Base-by-base conservation (phyloP, 2,797 vertebrate genomes). In the Sebastes minor region DNA sequence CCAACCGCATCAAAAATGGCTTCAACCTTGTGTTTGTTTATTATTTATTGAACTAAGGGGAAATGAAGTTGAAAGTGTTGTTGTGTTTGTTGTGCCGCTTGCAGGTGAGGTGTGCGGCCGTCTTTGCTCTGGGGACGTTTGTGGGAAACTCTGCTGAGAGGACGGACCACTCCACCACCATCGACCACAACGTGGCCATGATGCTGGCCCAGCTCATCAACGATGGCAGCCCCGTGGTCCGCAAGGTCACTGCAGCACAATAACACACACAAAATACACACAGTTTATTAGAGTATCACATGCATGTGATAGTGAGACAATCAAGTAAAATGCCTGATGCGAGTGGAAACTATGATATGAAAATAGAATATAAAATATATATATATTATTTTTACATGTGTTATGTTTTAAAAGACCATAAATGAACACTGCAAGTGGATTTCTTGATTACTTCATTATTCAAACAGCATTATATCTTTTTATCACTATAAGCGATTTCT, bases 161-260 rank as follows among this genome's bases (percentile, higher is more conserved):
- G 81, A 99, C 98, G 0, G 98, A 99, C 83, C 98, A 99, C 94
- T 99, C 98, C 22, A 99, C 98, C 91, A 99, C 98, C 88, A 99
- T 99, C 4, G 98, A 99, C 91, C 98, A 99, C 95, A 99, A 99
- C 2, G 98, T 99, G 88, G 98, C 97, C 83, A 99, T 99, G 98
- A 99, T 99, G 98, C 83, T 99, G 80, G 98, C 98, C 1, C 98
- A 99, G 90, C 98, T 99, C 66, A 97, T 99, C 94, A 98, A 97
- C 3, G 98, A 99, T 0, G 98, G 98, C 53, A 99, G 98, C 88
- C 98, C 98, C 1, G 96, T 99, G 86, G 98, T 99, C 30, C 95
- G 98, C 56, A 99, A 99, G 98, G 98, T 99, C 84, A 14, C 85
- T 72, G 42, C 8, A 71, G 3, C 25, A 18, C 74, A 18, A 33